A percentile compares a stretch with the other conserved stretches of the same genome.
Conservation (phyloP, 2,888 invertebrate genomes). For the Gerris lacustris region DNA sequence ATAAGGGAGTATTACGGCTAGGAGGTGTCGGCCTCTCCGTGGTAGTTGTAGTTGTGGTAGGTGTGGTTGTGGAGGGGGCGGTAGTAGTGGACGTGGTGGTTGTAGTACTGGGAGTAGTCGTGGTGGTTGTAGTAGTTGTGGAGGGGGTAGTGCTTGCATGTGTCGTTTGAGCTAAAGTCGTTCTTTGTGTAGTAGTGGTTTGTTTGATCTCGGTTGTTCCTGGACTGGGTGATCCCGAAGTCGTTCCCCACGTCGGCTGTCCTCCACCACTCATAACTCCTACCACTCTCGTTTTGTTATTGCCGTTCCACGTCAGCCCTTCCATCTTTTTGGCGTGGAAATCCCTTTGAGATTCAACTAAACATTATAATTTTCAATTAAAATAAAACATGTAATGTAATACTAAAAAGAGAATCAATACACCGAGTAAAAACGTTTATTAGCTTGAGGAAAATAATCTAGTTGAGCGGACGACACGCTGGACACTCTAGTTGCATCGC, state of each 20-base stretch:
- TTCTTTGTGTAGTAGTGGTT: slow-evolving; percentile 33
- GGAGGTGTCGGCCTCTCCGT: slow-evolving; percentile 34
- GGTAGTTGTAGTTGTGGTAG: slow-evolving; percentile 31
- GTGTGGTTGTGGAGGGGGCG: slow-evolving; percentile 35
- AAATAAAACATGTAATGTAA: no score
- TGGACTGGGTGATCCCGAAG: background rate
- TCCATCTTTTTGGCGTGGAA: slow-evolving; percentile 50
- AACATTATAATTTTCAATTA: background rate
- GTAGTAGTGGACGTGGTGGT: slow-evolving; percentile 29
- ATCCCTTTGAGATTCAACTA: slow-evolving; percentile 80
- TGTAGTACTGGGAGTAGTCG: slow-evolving; percentile 35
- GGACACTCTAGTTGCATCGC: no score
- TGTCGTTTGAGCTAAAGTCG: slow-evolving; percentile 36
- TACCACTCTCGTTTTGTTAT: background rate
- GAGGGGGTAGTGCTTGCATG: slow-evolving; percentile 25
- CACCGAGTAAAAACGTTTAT: no score
- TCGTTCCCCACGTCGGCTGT: background rate
- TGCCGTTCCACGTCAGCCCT: background rate
- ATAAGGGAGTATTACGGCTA: slow-evolving; percentile 32
- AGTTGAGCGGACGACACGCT: no score
- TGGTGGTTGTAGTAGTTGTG: slow-evolving; percentile 23
- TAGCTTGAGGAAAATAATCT: no score
- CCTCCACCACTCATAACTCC: slow-evolving; percentile 9
- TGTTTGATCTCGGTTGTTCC: slow-evolving; percentile 35
- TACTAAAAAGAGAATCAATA: no score